phyloP scores from a whole-genome alignment of 1,140 invertebrate species.

The Dendrolimus kikuchii region DNA sequence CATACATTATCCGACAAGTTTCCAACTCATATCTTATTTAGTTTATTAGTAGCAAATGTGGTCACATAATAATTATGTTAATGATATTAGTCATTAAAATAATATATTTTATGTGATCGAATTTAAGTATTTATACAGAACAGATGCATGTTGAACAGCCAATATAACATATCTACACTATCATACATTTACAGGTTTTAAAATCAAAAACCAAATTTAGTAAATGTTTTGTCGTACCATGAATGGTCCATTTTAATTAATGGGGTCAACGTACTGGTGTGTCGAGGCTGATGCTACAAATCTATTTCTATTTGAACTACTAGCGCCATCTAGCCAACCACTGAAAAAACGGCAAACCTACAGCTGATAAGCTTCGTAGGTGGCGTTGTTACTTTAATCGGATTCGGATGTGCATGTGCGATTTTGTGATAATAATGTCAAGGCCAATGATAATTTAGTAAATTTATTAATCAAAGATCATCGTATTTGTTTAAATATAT shows the following conservation, averaged over 20 bases:
- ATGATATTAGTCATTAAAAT: no score
- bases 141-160: no score
- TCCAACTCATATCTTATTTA: no score
- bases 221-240: no score
- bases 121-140: no score
- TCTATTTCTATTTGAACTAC: constrained; percentile 22
- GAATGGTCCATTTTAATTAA: not conserved
- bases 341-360: constrained; percentile 13
- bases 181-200: no score
- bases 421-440: constrained; percentile 63
- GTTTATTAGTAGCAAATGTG: no score
- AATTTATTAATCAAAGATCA: constrained; percentile 4
- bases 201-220: no score
- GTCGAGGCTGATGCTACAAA: constrained; percentile 13
- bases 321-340: constrained; percentile 34
- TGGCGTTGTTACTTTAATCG: constrained; percentile 30
- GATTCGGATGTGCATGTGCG: constrained; percentile 41
- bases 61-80: no score
- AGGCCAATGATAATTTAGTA: constrained; percentile 46
- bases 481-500: not conserved
- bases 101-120: no score
- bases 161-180: no score
- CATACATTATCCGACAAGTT: no score
- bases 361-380: constrained; percentile 24
- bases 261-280: constrained; percentile 24